phyloP scores from a whole-genome alignment of 2,797 vertebrate species.

The Distichodus sexfasciatus region DNA sequence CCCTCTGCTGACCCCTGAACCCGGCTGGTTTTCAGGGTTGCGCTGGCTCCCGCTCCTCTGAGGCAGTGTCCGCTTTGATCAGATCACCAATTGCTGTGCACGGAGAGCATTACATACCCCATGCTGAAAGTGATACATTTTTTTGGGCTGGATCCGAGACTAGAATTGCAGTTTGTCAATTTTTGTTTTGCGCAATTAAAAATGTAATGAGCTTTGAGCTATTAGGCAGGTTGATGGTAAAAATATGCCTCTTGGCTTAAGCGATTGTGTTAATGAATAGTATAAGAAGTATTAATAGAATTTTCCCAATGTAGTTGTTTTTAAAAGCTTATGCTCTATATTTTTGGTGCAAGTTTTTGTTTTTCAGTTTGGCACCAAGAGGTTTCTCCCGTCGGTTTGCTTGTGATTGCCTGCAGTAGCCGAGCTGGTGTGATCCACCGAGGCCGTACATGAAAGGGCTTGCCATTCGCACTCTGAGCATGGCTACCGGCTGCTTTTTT shows the following conservation, averaged over 20 bases:
- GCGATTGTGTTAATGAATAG: too few relatives aligned
- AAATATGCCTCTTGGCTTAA: too few relatives aligned
- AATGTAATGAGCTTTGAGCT: too few relatives aligned
- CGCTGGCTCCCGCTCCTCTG: conserved; percentile 61
- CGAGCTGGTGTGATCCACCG: conserved; percentile 75
- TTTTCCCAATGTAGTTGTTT: too few relatives aligned
- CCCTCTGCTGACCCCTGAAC: conserved; percentile 74
- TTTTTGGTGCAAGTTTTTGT: too few relatives aligned
- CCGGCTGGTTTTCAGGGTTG: conserved; percentile 73
- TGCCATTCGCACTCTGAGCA: conserved; percentile 78
- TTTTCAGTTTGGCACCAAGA: conserved; percentile 66
- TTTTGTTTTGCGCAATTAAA: too few relatives aligned
- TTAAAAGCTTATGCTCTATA: too few relatives aligned
- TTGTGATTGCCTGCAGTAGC: conserved; percentile 72
- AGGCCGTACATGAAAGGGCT: conserved; percentile 78
- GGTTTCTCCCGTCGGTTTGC: conserved; percentile 52
- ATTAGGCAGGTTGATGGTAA: too few relatives aligned
- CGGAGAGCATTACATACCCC: conserved; percentile 34
- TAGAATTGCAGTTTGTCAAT: conserved; percentile 2
- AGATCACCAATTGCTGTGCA: conserved; percentile 59
- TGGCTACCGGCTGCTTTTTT: conserved; percentile 66
- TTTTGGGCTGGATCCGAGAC: conserved; percentile 25
- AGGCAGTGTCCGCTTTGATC: conserved; percentile 71
- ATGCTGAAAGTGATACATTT: conserved; percentile 34
- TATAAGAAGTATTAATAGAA: too few relatives aligned